A percentile compares a stretch with the other conserved stretches of the same genome.
These are phyloP conservation scores for Apogon talboti DNA, from an alignment of 2,797 vertebrate genomes.

Conservation along the genomic window DNA sequence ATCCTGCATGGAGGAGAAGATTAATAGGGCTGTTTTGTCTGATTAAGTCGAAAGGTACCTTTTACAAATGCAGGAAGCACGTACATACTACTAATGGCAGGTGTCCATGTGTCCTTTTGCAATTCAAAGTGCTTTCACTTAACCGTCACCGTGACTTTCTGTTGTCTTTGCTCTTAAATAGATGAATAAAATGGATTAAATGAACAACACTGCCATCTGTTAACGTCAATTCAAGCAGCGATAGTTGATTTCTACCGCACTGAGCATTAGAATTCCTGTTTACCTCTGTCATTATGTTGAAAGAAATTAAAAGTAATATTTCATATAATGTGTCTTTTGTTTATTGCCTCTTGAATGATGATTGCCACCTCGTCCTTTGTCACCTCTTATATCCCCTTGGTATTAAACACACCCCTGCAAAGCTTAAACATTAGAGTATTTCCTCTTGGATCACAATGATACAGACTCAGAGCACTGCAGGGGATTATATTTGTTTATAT, in stretches of 20 bases:
- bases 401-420: neutral
- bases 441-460: neutral
- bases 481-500: neutral
- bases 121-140: slow-evolving; percentile 38
- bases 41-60: slow-evolving; percentile 17
- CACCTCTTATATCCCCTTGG: neutral
- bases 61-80: slow-evolving; percentile 4
- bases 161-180: slow-evolving; percentile 73
- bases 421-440: slow-evolving; percentile 11
- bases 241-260: slow-evolving; percentile 42
- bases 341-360: slow-evolving; percentile 36
- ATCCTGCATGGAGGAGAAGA: slow-evolving; percentile 20
- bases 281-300: slow-evolving; percentile 21
- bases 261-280: neutral
- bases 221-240: slow-evolving; percentile 49
- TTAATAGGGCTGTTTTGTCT: slow-evolving; percentile 39
- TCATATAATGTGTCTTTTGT: slow-evolving; percentile 27
- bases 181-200: slow-evolving; percentile 57
- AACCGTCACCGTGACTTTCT: slow-evolving; percentile 62
- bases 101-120: slow-evolving; percentile 24
- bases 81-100: slow-evolving; percentile 17
- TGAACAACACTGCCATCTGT: slow-evolving; percentile 69
- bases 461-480: neutral
- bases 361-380: slow-evolving; percentile 25
- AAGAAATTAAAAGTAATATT: slow-evolving; percentile 37